A percentile compares a stretch with the other conserved stretches of the same genome.
These are phyloP conservation scores for Porites cylindrica DNA, from an alignment of 92 coral and sea anemone genomes.

Conservation along the genomic window DNA sequence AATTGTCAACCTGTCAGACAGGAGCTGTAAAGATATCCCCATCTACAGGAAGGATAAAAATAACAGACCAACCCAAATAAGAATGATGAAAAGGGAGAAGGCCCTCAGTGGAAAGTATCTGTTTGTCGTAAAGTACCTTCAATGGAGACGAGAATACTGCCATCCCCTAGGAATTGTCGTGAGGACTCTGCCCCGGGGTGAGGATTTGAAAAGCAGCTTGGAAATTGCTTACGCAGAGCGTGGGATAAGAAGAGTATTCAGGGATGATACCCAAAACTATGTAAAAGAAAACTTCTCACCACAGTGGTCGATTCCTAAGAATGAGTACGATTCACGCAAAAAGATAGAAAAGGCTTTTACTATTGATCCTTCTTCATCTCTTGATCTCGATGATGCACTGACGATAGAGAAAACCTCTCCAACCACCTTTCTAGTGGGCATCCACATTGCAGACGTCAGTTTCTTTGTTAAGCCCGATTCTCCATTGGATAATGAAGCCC, in stretches of 20 bases:
- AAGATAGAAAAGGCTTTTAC: constrained; percentile 76
- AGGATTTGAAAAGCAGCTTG: constrained; percentile 47
- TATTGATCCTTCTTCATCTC: constrained; percentile 80
- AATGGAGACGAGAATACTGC: constrained; percentile 72
- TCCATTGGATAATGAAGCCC: constrained; percentile 80
- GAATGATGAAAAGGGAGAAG: constrained; percentile 46
- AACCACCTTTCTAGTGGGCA: constrained; percentile 65
- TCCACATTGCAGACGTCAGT: constrained; percentile 96
- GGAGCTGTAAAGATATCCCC: constrained; percentile 67
- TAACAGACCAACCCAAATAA: constrained; percentile 30
- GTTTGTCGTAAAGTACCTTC: constrained; percentile 82
- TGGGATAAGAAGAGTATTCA: constrained; percentile 58
- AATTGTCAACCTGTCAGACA: constrained; percentile 75
- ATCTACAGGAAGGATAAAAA: constrained; percentile 54
- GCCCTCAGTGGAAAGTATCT: constrained; percentile 67
- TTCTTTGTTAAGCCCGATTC: constrained; percentile 80
- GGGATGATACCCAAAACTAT: constrained; percentile 16
- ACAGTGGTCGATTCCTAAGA: constrained; percentile 69
- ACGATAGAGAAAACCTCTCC: constrained; percentile 54
- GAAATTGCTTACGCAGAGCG: constrained; percentile 76
- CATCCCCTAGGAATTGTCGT: constrained; percentile 84
- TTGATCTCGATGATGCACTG: constrained; percentile 92
- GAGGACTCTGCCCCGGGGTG: constrained; percentile 66
- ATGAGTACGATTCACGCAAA: constrained; percentile 54
- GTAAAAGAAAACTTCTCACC: constrained; percentile 43